A percentile compares a stretch with the other conserved stretches of the same genome.
Evolutionary conservation across 2,888 invertebrate genomes (phyloP).

Genomic region (Ophioninae sp.): DNA sequence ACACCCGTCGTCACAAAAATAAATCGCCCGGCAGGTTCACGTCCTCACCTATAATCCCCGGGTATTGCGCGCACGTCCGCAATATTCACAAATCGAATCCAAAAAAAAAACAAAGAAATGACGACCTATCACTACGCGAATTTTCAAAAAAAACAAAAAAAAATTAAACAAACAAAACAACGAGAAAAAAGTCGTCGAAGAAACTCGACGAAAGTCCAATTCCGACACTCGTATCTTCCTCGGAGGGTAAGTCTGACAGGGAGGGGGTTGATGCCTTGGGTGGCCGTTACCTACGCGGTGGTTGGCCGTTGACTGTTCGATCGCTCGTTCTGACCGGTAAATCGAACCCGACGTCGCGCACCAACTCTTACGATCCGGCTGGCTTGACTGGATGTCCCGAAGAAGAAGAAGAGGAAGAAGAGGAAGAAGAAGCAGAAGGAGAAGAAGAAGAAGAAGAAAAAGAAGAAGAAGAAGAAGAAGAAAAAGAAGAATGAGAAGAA

Average conservation of each 20-base stretch:
- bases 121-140: not conserved
- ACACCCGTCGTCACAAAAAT: constrained; percentile 59
- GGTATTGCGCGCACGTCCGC: constrained; percentile 18
- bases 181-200: no score
- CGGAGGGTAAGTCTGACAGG: no score
- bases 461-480: no score
- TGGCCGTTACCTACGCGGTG: constrained; percentile 55
- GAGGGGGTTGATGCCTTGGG: not conserved
- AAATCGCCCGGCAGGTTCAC: constrained; percentile 36
- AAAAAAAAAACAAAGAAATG: constrained; percentile 9
- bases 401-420: not conserved
- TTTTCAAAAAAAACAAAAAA: constrained; percentile 20
- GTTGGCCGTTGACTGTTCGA: constrained; percentile 61
- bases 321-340: constrained; percentile 49
- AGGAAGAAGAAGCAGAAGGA: constrained; percentile 1
- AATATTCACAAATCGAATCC: constrained; percentile 34
- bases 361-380: constrained; percentile 57
- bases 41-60: constrained; percentile 37
- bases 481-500: no score
- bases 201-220: no score
- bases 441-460: no score
- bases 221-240: constrained; percentile 11
- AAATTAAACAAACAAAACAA: constrained; percentile 3
- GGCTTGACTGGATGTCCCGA: constrained; percentile 31
- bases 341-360: constrained; percentile 45